Percentiles rank a stretch among this genome's conserved stretches.
These are phyloP conservation scores for Recurvirostra avosetta DNA, from an alignment of 2,113 vertebrate genomes.

Conservation along the genomic window DNA sequence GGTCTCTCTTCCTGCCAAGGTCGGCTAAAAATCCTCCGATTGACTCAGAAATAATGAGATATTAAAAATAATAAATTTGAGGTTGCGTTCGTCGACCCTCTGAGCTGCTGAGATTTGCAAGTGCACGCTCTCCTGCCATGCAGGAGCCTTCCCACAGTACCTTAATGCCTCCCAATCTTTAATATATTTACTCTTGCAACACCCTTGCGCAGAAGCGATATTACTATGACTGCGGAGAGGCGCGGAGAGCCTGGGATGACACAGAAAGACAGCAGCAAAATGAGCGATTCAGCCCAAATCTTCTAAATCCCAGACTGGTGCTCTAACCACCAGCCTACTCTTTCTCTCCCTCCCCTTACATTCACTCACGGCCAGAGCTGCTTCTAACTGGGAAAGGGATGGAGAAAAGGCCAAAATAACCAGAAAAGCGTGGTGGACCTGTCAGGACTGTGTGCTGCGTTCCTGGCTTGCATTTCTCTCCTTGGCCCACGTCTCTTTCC, in stretches of 20 bases:
- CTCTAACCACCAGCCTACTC: neutral
- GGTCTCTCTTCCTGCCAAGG: neutral
- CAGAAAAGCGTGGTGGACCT: neutral
- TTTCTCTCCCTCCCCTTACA: neutral
- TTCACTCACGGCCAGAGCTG: neutral
- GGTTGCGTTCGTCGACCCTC: neutral
- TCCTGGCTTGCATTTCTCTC: neutral
- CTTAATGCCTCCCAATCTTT: slow-evolving; percentile 47
- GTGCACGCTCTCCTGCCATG: neutral
- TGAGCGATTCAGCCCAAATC: slow-evolving; percentile 4
- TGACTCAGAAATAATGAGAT: slow-evolving; percentile 11
- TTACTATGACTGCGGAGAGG: neutral
- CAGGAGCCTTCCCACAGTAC: neutral
- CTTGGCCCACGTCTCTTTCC: neutral
- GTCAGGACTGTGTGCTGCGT: no score
- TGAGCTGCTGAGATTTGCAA: neutral
- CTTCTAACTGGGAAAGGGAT: neutral
- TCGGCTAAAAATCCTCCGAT: neutral
- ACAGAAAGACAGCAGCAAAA: slow-evolving; percentile 38
- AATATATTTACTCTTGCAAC: slow-evolving; percentile 34
- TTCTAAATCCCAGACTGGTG: neutral
- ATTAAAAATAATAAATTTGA: slow-evolving; percentile 32
- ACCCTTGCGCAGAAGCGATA: neutral
- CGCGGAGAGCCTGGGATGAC: neutral
- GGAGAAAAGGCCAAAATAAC: neutral